Conservation (phyloP, 2,888 invertebrate species). For the Bruchidius siliquastri region DNA sequence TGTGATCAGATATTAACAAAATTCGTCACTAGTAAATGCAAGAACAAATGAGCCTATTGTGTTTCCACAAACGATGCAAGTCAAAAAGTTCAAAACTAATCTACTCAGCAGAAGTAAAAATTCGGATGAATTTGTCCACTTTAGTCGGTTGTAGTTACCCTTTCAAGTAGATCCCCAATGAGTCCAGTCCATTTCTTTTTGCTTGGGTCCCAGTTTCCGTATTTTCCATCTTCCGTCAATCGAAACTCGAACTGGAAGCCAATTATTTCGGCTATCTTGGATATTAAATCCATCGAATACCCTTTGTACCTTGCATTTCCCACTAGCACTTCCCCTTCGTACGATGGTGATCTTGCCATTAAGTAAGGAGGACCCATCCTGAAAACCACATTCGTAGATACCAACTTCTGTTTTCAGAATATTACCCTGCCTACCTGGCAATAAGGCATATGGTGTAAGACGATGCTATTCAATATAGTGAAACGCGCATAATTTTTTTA, state of each 20-base stretch:
- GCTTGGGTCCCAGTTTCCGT: slow-evolving; percentile 63
- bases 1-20: too few relatives aligned
- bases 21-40: too few relatives aligned
- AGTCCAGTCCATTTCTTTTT: slow-evolving; percentile 76
- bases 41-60: too few relatives aligned
- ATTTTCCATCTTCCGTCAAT: slow-evolving; percentile 62
- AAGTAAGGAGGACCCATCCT: slow-evolving; percentile 71
- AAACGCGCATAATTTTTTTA: too few relatives aligned
- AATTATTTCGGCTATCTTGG: slow-evolving; percentile 29
- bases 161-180: slow-evolving; percentile 68
- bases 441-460: too few relatives aligned
- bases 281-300: slow-evolving; percentile 85
- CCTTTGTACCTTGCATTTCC: slow-evolving; percentile 82
- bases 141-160: slow-evolving; percentile 47
- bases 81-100: too few relatives aligned
- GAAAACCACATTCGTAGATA: slow-evolving; percentile 15
- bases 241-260: slow-evolving; percentile 49
- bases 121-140: too few relatives aligned
- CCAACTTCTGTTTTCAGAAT: slow-evolving; percentile 5
- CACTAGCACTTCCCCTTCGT: slow-evolving; percentile 55
- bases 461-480: not conserved
- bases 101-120: too few relatives aligned
- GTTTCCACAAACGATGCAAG: too few relatives aligned
- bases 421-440: too few relatives aligned
- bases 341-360: slow-evolving; percentile 51